Evolutionary conservation across 2,797 vertebrate species (phyloP), one percentile per base, ranked within the genome.

Genomic region (Spondyliosoma cantharus): DNA sequence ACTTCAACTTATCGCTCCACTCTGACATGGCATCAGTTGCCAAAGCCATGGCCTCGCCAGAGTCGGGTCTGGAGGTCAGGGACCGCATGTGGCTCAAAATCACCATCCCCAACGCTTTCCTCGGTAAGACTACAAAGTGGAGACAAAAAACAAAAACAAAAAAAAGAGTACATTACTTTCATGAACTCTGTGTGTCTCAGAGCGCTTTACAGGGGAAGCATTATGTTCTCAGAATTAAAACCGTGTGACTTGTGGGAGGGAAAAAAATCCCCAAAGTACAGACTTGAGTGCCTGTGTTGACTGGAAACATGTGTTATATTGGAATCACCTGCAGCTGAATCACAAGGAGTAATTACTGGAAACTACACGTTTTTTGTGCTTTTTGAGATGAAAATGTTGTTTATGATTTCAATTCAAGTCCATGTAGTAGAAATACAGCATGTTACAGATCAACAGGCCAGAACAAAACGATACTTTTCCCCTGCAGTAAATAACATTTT

Each of bases 101-200:
- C 91, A 98, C 97, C 78, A 98, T 98, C 83, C 97, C 97, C 75
- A 97, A 97, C n/a, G 97, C 97, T 60, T 97, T 97, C 86, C 93
- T 97, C 20, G 96, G 96, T 97, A 90, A 78, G 92, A 74, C 20
- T 7, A 0, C 66, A 49, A 59, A 25, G 32, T 7, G 9, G n/a
- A 76, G 61, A 61, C 19, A 0, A 58, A 58, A 48, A 20, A 57
- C 8, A 37, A n/a, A 50, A 50, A 6, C n/a, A 15, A 27, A 45
- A 61, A 69, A 65, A 29, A 48, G 50, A 59, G 32, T 43, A 9
- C 53, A 25, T 61, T 63, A 52, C 43, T 54, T 81, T 50, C 58
- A 22, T 81, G 64, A 82, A 52, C 67, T 22, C 37, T 83, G 42
- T 71, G 68, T n/a, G 77, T 46, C 63, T 83, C 57, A 3, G 75